These are phyloP conservation scores for Vidua macroura DNA, from an alignment of 2,113 vertebrate genomes.

Conservation along the genomic window DNA sequence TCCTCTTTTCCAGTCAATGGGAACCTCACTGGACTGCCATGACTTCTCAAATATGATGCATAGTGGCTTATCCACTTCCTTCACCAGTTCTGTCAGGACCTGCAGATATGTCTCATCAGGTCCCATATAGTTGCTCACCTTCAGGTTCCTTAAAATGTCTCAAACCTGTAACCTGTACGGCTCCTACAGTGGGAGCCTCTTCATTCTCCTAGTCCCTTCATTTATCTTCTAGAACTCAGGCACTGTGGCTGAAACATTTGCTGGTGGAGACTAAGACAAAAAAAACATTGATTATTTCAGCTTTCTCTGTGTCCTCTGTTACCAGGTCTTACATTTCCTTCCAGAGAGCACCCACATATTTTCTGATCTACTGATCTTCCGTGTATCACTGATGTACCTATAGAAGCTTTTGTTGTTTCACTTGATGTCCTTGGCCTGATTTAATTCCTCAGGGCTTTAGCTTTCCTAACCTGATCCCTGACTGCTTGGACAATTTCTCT, in stretches of 20 bases:
- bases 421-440: background rate
- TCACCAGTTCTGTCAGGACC: background rate
- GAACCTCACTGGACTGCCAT: background rate
- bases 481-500: background rate
- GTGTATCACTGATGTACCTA: background rate
- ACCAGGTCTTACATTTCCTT: background rate
- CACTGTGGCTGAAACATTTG: background rate
- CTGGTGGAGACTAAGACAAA: background rate
- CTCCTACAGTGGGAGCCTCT: background rate
- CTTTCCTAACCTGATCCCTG: background rate
- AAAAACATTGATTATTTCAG: background rate
- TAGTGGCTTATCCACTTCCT: background rate
- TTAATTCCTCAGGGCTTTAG: background rate
- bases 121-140: background rate
- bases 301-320: background rate
- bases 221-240: background rate
- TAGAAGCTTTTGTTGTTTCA: background rate
- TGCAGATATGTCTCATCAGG: background rate
- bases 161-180: background rate
- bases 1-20: background rate
- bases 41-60: background rate
- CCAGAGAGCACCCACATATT: background rate
- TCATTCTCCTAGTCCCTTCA: background rate
- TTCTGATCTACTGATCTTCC: background rate
- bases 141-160: background rate